These are phyloP conservation scores for Salpingus planirostris DNA, from an alignment of 2,888 invertebrate genomes.

Conservation along the genomic window DNA sequence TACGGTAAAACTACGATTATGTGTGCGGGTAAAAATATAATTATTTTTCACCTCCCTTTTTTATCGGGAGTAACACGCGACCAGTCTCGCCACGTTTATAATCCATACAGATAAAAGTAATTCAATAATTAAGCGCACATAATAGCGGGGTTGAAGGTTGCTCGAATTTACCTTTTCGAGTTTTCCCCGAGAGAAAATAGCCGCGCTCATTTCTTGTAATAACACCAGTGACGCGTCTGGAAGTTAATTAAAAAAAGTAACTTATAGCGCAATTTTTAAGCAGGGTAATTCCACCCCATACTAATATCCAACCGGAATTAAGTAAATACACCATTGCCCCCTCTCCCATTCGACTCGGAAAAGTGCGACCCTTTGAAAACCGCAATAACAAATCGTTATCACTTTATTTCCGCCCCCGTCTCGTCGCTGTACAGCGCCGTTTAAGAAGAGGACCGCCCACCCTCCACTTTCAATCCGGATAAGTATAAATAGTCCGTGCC, in stretches of 20 bases:
- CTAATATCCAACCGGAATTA: conserved; percentile 16
- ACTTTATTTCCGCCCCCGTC: no score
- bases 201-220: conserved; percentile 18
- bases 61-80: conserved; percentile 16
- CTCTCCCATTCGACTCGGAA: no score
- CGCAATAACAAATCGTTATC: no score
- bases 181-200: conserved; percentile 10
- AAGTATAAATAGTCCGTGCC: no score
- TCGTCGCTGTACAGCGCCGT: no score
- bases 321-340: conserved; percentile 13
- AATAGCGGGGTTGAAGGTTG: conserved; percentile 7
- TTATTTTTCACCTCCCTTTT: conserved; percentile 22
- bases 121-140: conserved; percentile 20
- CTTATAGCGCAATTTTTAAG: conserved; percentile 18
- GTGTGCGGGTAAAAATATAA: conserved; percentile 17
- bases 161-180: conserved; percentile 11
- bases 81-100: conserved; percentile 12
- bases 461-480: no score
- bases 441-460: no score
- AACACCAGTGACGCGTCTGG: conserved; percentile 14
- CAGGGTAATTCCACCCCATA: conserved; percentile 14
- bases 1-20: conserved; percentile 19
- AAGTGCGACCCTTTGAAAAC: no score
- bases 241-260: conserved; percentile 21
- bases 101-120: conserved; percentile 19